Percentiles rank a stretch among this genome's conserved stretches.
phyloP scores from a whole-genome alignment of 2,113 vertebrate species.

The Eubucco bourcierii region DNA sequence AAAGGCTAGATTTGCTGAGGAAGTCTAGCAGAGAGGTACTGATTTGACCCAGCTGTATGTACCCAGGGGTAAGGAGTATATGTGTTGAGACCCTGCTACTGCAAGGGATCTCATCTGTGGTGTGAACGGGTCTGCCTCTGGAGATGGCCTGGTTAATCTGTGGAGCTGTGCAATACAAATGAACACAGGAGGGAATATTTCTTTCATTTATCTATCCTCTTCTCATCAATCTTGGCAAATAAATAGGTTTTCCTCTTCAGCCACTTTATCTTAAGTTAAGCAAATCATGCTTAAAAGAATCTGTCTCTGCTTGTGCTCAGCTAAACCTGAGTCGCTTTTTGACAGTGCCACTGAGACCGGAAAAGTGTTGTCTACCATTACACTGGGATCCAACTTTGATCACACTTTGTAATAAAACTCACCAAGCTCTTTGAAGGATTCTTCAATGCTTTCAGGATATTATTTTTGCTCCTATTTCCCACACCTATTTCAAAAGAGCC shows the following conservation, averaged over 20 bases:
- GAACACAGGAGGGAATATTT: not conserved
- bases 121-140: not conserved
- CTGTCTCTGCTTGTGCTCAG: not conserved
- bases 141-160: not conserved
- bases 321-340: not conserved
- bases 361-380: not conserved
- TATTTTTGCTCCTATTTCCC: not conserved
- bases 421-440: slow-evolving; percentile 6
- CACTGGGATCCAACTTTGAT: not conserved
- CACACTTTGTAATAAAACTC: slow-evolving; percentile 28
- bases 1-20: not conserved
- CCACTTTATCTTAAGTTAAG: not conserved
- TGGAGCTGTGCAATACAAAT: not conserved
- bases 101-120: not conserved
- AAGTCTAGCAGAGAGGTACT: not conserved
- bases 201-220: slow-evolving; percentile 11
- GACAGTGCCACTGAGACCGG: not conserved
- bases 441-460: not conserved
- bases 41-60: not conserved
- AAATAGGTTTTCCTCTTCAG: not conserved
- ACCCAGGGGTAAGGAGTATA: not conserved
- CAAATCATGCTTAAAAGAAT: not conserved
- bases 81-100: not conserved
- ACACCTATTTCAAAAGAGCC: not conserved
- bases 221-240: not conserved